Base-by-base conservation (phyloP, 1,140 invertebrate species). In the Drosophila santomea region DNA sequence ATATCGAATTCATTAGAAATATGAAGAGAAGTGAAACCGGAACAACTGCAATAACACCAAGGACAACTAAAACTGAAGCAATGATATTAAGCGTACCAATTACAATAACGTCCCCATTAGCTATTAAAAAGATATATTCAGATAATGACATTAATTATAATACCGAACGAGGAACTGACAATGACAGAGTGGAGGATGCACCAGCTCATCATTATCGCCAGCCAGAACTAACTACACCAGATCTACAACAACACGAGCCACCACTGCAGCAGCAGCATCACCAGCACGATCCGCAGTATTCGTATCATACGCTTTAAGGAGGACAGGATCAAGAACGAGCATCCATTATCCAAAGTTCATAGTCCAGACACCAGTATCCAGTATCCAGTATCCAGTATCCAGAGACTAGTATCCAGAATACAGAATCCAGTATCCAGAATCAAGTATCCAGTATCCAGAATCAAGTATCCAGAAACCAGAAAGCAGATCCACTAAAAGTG, bases 41-140 rank as follows among this genome's bases (percentile, higher is more conserved):
- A 44, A 58, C 25, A 44, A 15, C 50, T 47, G 25, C 41, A 59
- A 20, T 47, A 74, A 64, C 55, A 75, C 56, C 71, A 84, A 64
- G 48, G 47, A 69, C 64, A 69, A 50, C 59, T 38, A 50, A 67
- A 68, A 85, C 80, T 61, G 66, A 80, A 78, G 74, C 74, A 80
- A 86, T 85, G 77, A 85, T 84, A 85, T 80, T 85, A 78, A 55
- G 74, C 68, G 75, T 78, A 84, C 81, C 81, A 78, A 85, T 56
- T 85, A 74, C 68, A 69, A 78, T 74, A 85, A 69, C 56, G 57
- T 86, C 69, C 69, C 73, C 69, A 54, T 28, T 86, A 82, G 83
- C 66, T 69, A 83, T 79, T 73, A 74, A 68, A 75, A 82, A 71
- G 62, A 68, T 88, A 67, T 83, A 79, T 82, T 88, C 83, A 61